These are phyloP conservation scores for Neoaliturus tenellus DNA, from an alignment of 2,888 invertebrate species.

Conservation along the genomic window DNA sequence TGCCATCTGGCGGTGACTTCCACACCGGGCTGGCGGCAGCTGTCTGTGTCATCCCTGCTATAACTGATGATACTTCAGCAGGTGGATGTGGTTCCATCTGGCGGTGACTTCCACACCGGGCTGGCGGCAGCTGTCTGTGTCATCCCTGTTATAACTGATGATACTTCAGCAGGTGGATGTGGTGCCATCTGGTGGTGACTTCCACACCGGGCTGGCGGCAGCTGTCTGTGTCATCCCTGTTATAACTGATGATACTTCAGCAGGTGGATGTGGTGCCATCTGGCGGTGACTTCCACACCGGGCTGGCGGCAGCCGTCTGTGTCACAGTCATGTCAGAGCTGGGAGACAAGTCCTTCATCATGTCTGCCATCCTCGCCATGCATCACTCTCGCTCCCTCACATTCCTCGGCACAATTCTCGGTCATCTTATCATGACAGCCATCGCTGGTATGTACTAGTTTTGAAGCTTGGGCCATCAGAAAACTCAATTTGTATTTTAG, in stretches of 20 bases:
- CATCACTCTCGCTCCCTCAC: slow-evolving; percentile 50
- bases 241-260: too few species aligned
- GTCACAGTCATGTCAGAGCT: slow-evolving; percentile 55
- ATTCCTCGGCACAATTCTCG: slow-evolving; percentile 52
- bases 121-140: too few species aligned
- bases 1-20: neutral
- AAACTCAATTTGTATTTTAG: too few species aligned
- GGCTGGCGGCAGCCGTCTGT: slow-evolving; percentile 28
- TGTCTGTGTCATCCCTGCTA: slow-evolving; percentile 28
- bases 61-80: too few species aligned
- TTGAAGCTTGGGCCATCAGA: too few species aligned
- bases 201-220: neutral
- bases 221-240: slow-evolving; percentile 51
- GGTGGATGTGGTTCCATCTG: neutral
- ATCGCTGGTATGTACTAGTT: slow-evolving; percentile 47
- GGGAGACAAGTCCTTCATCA: slow-evolving; percentile 55
- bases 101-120: neutral
- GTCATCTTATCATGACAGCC: slow-evolving; percentile 50
- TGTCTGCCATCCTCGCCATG: slow-evolving; percentile 56
- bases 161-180: neutral
- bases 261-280: neutral
- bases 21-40: slow-evolving; percentile 25
- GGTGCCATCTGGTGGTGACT: neutral
- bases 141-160: too few species aligned
- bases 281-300: neutral